phyloP scores from a whole-genome alignment of 2,113 vertebrate genomes.

The Taurulus bubalis region DNA sequence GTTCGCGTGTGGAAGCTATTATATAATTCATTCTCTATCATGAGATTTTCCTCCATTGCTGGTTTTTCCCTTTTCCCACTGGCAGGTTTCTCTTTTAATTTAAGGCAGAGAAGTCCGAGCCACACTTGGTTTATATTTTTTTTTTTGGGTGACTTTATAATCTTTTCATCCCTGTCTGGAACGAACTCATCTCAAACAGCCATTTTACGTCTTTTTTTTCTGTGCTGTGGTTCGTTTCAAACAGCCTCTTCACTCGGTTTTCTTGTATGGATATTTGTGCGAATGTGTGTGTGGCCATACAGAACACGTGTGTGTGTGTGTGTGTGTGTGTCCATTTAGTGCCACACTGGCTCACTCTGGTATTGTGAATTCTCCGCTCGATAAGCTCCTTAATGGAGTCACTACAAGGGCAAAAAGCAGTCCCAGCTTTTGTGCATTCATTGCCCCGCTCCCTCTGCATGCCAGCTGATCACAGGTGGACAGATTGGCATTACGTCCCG shows the following conservation, averaged over 20 bases:
- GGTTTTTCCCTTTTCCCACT: constrained; percentile 64
- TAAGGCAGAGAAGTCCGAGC: constrained; percentile 54
- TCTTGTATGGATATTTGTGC: background rate
- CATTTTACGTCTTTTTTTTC: constrained; percentile 57
- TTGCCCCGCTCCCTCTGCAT: background rate
- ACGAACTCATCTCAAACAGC: constrained; percentile 58
- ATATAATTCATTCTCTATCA: constrained; percentile 82
- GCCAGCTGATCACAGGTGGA: constrained; percentile 59
- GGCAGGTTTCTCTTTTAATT: constrained; percentile 76
- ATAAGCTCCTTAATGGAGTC: constrained; percentile 78
- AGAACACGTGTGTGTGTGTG: constrained; percentile 3
- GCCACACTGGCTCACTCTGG: constrained; percentile 31
- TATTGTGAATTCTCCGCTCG: constrained; percentile 68
- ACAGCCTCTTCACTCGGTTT: constrained; percentile 12
- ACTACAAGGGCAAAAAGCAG: constrained; percentile 68
- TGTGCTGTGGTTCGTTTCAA: background rate
- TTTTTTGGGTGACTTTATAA: constrained; percentile 69
- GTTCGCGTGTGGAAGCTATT: constrained; percentile 77
- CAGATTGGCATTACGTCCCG: constrained; percentile 34
- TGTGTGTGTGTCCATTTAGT: constrained; percentile 9
- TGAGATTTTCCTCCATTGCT: constrained; percentile 76
- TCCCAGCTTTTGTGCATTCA: constrained; percentile 28
- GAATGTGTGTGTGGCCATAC: background rate
- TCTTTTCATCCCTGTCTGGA: constrained; percentile 76
- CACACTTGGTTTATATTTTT: constrained; percentile 11